These are phyloP conservation scores for Micoletzkya japonica DNA, from an alignment of 2,888 invertebrate species.

Conservation along the genomic window DNA sequence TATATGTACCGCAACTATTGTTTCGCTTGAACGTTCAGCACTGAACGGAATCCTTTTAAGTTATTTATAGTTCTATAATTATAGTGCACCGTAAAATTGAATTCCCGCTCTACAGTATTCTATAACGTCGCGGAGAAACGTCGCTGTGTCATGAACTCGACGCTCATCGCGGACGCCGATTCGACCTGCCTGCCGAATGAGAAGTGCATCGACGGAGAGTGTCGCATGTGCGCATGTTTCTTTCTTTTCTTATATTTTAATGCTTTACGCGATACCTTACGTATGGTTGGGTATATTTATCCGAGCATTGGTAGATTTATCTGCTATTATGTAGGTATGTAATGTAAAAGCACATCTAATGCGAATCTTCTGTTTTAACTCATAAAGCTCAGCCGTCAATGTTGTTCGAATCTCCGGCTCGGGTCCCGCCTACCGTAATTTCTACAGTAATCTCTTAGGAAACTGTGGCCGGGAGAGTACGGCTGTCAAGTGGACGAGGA, in stretches of 20 bases:
- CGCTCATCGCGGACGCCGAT: slow-evolving; percentile 50
- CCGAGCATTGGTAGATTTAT: no score
- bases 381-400: no score
- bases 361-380: neutral
- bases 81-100: neutral
- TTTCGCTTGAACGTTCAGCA: neutral
- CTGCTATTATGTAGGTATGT: no score
- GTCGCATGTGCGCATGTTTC: slow-evolving; percentile 45
- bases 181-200: slow-evolving; percentile 61
- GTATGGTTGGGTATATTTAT: no score
- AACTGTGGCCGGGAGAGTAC: slow-evolving; percentile 62
- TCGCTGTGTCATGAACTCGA: slow-evolving; percentile 42
- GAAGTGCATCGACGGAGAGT: slow-evolving; percentile 59
- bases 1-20: neutral
- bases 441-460: slow-evolving; percentile 38
- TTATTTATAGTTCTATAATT: neutral
- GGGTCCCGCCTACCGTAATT: neutral
- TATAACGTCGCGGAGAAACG: slow-evolving; percentile 55
- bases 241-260: neutral
- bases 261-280: neutral
- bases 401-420: no score
- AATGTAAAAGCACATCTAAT: no score
- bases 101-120: slow-evolving; percentile 49
- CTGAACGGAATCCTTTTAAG: neutral
- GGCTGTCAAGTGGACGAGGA: slow-evolving; percentile 55